phyloP scores from a whole-genome alignment of 2,113 vertebrate species.

The Misgurnus mizolepis region DNA sequence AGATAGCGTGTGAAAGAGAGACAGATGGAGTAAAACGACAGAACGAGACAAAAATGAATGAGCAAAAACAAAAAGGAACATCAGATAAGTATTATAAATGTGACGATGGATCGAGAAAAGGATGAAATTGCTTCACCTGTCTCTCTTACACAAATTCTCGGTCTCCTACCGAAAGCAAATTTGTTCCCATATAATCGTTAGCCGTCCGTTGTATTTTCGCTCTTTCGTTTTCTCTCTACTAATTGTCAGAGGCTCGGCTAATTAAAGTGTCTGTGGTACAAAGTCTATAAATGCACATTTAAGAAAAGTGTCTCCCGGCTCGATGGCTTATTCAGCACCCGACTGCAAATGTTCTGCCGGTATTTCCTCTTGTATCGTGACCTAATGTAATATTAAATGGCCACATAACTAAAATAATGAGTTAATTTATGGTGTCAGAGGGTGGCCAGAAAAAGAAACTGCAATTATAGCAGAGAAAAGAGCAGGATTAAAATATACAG shows the following conservation, averaged over 20 bases:
- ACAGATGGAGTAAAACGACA: neutral
- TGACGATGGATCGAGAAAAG: conserved; percentile 22
- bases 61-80: neutral
- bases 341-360: neutral
- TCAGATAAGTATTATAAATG: conserved; percentile 17
- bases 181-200: conserved; percentile 38
- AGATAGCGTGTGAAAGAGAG: neutral
- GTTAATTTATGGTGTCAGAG: conserved; percentile 47
- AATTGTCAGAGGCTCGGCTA: conserved; percentile 65
- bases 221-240: conserved; percentile 17
- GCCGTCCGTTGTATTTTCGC: conserved; percentile 24
- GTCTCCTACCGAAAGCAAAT: conserved; percentile 34
- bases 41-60: conserved; percentile 4
- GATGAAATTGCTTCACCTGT: conserved; percentile 3
- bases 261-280: conserved; percentile 65
- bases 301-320: neutral
- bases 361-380: neutral
- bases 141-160: conserved; percentile 23
- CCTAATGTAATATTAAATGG: conserved; percentile 29
- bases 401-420: conserved; percentile 20
- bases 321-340: neutral
- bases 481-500: neutral
- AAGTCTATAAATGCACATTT: conserved; percentile 24
- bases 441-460: conserved; percentile 38
- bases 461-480: neutral